phyloP scores from a whole-genome alignment of 2,797 vertebrate species.

The Alca torda region DNA sequence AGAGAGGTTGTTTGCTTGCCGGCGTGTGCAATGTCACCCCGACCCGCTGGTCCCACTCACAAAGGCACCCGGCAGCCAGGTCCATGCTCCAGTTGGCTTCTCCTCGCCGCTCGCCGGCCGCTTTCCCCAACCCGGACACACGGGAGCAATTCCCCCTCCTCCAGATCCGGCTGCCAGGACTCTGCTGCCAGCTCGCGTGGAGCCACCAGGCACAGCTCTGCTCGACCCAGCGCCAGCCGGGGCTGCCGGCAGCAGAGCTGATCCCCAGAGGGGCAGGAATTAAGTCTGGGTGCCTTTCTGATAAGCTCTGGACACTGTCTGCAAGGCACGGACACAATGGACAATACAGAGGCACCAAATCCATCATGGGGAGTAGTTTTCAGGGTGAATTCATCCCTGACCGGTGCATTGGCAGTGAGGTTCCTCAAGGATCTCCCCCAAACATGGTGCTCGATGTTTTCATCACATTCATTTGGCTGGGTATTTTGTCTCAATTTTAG shows the following conservation, averaged over 20 bases:
- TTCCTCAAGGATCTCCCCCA: not conserved
- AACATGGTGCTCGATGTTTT: fast-evolving
- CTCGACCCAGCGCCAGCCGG: fast-evolving
- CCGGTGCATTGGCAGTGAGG: fast-evolving
- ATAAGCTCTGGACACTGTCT: not conserved
- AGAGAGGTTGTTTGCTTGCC: not conserved
- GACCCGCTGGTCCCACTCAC: not conserved
- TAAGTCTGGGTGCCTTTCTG: not conserved
- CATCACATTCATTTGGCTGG: not conserved
- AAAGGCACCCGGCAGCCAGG: not conserved
- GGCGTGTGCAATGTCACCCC: not conserved
- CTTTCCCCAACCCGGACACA: not conserved
- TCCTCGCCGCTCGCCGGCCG: fast-evolving
- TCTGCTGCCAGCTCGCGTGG: fast-evolving
- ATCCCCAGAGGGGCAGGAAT: not conserved
- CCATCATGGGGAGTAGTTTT: not conserved
- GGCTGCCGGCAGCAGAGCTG: not conserved
- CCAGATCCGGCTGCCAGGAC: not conserved
- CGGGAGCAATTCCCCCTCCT: not conserved
- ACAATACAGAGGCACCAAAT: not conserved
- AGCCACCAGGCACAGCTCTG: not conserved
- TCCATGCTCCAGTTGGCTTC: not conserved
- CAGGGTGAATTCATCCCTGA: not conserved
- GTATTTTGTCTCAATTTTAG: not conserved
- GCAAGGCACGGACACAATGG: not conserved